These are phyloP conservation scores for Podabrus alpinus DNA, from an alignment of 2,888 invertebrate species.

Conservation along the genomic window DNA sequence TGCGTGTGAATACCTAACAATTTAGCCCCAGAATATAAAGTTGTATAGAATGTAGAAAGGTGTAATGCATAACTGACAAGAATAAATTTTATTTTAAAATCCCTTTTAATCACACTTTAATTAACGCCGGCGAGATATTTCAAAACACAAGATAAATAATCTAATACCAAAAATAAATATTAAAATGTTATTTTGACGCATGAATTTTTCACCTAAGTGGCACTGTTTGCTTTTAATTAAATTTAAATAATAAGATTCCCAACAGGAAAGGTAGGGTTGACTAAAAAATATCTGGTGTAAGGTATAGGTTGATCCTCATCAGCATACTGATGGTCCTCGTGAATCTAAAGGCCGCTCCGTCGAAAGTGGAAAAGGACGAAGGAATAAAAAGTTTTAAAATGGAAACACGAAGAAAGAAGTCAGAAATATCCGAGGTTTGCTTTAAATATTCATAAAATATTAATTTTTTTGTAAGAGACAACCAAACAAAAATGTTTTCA, in stretches of 20 bases:
- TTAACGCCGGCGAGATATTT: constrained; percentile 21
- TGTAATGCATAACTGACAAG: constrained; percentile 3
- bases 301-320: too few relatives aligned
- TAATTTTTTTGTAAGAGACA: not conserved
- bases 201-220: constrained; percentile 11
- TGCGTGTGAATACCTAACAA: not conserved
- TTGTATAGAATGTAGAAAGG: constrained; percentile 13
- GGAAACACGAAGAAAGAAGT: not conserved
- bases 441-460: not conserved
- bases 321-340: not conserved
- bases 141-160: constrained; percentile 24
- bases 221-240: constrained; percentile 25
- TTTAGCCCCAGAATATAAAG: constrained; percentile 9
- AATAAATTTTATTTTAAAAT: constrained; percentile 19
- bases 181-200: constrained; percentile 20
- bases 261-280: not conserved
- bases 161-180: constrained; percentile 29
- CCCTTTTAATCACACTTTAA: constrained; percentile 26
- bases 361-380: not conserved
- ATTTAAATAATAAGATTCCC: constrained; percentile 14
- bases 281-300: too few relatives aligned
- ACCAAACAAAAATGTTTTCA: not conserved
- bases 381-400: not conserved
- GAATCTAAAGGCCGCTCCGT: not conserved
- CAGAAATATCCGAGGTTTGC: not conserved